phyloP scores from a whole-genome alignment of 53 echinoderm and acorn worm species.

The Temnopleurus reevesii region DNA sequence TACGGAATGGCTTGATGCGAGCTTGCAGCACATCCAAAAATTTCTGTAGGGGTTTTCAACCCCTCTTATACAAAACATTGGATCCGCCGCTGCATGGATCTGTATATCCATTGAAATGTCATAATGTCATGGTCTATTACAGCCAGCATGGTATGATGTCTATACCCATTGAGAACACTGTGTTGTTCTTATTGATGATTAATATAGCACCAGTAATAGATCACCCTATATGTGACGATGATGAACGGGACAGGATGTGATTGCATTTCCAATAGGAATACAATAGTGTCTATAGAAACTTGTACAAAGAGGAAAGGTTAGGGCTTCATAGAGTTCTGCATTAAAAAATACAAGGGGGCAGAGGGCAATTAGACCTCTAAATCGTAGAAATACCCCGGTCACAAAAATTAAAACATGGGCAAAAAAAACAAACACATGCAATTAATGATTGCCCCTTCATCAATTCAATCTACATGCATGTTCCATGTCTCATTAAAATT shows the following conservation, averaged over 20 bases:
- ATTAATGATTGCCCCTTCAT: no score
- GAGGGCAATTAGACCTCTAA: no score
- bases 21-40: neutral
- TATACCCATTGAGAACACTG: neutral
- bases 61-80: neutral
- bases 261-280: no score
- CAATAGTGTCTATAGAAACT: neutral
- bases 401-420: no score
- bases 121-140: neutral
- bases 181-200: constrained; percentile 4
- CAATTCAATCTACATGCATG: no score
- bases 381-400: no score
- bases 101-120: neutral
- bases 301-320: neutral
- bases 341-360: no score
- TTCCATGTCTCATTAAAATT: no score
- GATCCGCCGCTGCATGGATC: neutral
- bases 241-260: no score
- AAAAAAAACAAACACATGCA: no score
- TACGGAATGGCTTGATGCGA: no score
- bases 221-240: neutral
- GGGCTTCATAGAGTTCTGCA: no score
- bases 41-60: neutral
- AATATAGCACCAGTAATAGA: neutral
- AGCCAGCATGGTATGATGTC: neutral